Percentiles rank a stretch among this genome's conserved stretches.
These are phyloP conservation scores for Coregonus ussuriensis DNA, from an alignment of 2,797 vertebrate genomes.

Conservation along the genomic window DNA sequence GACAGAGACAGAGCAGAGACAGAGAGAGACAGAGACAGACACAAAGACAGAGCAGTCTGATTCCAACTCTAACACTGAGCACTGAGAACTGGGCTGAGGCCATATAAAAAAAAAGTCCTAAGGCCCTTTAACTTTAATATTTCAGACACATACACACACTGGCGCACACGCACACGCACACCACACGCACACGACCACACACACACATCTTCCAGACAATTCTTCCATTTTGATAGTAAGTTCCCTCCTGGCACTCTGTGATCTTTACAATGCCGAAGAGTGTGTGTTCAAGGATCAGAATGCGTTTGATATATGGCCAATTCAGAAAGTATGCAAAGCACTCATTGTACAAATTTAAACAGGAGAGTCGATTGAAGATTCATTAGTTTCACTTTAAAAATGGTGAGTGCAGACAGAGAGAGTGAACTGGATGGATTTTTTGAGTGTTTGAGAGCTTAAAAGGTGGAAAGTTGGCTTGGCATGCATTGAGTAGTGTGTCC, in stretches of 20 bases:
- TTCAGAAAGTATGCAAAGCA: background rate
- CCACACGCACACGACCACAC: background rate
- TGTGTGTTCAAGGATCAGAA: background rate
- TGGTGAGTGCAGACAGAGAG: background rate
- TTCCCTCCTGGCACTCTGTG: background rate
- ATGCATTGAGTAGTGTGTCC: constrained; percentile 34
- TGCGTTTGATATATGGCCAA: background rate
- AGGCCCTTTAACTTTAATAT: background rate
- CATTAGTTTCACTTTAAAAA: too few species aligned
- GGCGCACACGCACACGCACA: background rate
- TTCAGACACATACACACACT: background rate
- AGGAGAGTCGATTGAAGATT: background rate
- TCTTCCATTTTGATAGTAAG: background rate
- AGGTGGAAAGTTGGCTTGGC: constrained; percentile 10
- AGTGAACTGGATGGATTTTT: background rate
- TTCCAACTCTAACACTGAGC: too few species aligned
- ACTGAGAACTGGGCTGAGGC: too few species aligned
- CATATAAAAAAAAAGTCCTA: background rate
- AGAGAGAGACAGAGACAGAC: too few species aligned
- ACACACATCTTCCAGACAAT: constrained; percentile 14
- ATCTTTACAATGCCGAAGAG: background rate
- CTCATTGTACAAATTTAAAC: background rate
- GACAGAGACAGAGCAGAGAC: constrained; percentile 42
- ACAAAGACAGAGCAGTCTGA: too few species aligned
- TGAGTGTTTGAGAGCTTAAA: background rate